Base-by-base conservation (phyloP, 1,140 invertebrate species). In the Helicoverpa zea region DNA sequence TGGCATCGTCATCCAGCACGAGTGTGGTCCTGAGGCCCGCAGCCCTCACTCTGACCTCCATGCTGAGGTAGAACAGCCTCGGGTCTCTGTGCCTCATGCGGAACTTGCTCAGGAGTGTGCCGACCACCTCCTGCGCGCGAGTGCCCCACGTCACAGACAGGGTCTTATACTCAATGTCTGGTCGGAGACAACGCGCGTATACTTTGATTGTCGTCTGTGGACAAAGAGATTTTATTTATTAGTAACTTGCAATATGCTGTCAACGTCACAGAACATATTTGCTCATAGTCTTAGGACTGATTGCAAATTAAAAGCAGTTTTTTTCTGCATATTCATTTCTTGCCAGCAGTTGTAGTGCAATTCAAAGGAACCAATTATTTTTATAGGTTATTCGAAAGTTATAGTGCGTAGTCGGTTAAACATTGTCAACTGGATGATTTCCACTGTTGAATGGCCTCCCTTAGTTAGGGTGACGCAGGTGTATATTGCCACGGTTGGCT, bases 131-230 rank as follows among this genome's bases (percentile, higher is more conserved):
- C 87, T 97, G 97, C 86, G 98, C 98, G 0, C 97, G 97, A 10
- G 98, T 98, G 83, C 98, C 96, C 93, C 97, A 97, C 4, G 97
- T 97, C 68, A 99, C 98, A 73, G 97, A 97, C 64, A 99, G 93
- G 0, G 98, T 99, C 95, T 99, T 99, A 96, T 99, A 99, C 90
- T 99, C 98, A 89, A 99, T 98, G 94, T 99, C 98, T 1, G 98
- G 97, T 52, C 98, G 96, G 78, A 99, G 95, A 88, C 98, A 98
- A 84, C 97, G 97, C 1, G 98, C 98, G 92, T 98, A 98, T 58
- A 99, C 97, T 95, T 98, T 98, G 76, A 99, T 98, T 2, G 98
- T 98, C 23, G 98, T 98, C 98, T 99, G 97, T 3, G 96, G 96
- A 87, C 61, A 88, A 86, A 78, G 61, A 79, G 54, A 72, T 70